Evolutionary conservation across 2,797 vertebrate species (phyloP).

Genomic region (Cirrhinus molitorella): DNA sequence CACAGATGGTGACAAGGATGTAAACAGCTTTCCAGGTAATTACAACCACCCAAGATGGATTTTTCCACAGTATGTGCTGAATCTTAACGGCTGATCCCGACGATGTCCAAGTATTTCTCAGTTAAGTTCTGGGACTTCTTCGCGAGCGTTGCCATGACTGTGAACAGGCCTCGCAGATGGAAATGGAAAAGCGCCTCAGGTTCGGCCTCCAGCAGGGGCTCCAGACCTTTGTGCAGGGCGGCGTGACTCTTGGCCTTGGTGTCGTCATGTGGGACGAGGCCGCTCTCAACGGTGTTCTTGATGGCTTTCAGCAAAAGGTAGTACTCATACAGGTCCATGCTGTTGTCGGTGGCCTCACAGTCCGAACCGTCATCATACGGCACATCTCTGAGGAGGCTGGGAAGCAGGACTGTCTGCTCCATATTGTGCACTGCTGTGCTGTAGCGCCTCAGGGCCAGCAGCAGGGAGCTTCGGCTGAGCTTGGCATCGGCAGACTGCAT

Average conservation of each 20-base stretch:
- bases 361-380: slow-evolving; percentile 66
- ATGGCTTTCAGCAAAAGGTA: slow-evolving; percentile 88
- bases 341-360: slow-evolving; percentile 20
- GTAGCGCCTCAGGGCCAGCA: slow-evolving; percentile 80
- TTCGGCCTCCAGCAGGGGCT: slow-evolving; percentile 68
- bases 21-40: background rate
- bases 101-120: slow-evolving; percentile 86
- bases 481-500: slow-evolving; percentile 78
- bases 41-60: background rate
- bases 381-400: slow-evolving; percentile 86
- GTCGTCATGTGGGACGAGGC: slow-evolving; percentile 72
- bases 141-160: slow-evolving; percentile 83
- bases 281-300: slow-evolving; percentile 79
- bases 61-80: background rate
- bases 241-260: slow-evolving; percentile 60
- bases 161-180: slow-evolving; percentile 85
- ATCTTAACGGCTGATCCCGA: slow-evolving; percentile 69
- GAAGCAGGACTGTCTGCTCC: slow-evolving; percentile 90
- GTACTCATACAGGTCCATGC: slow-evolving; percentile 79
- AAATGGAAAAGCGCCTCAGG: slow-evolving; percentile 83
- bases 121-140: slow-evolving; percentile 83
- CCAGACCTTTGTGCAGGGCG: slow-evolving; percentile 37
- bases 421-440: slow-evolving; percentile 80
- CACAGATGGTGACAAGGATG: background rate
- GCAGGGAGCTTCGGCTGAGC: slow-evolving; percentile 76